These are phyloP conservation scores for Whitmania pigra DNA, from an alignment of 1,140 invertebrate species.

Conservation along the genomic window DNA sequence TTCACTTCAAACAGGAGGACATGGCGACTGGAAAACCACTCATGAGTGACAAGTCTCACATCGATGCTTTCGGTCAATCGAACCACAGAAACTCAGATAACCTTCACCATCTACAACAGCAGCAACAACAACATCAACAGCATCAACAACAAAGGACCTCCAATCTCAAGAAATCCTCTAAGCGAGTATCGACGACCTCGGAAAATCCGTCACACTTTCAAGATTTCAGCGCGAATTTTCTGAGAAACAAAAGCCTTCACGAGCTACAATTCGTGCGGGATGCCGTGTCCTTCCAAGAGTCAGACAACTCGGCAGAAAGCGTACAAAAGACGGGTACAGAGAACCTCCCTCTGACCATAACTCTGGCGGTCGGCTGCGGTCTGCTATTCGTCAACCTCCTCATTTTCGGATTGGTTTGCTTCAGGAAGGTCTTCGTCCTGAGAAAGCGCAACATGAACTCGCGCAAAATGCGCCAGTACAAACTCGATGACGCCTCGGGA, in stretches of 20 bases:
- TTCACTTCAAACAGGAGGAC: conserved; percentile 5
- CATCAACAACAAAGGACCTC: not conserved
- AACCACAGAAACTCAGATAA: not conserved
- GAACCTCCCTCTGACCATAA: conserved; percentile 63
- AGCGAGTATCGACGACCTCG: conserved; percentile 32
- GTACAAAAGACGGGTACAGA: conserved; percentile 12
- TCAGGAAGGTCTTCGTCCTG: conserved; percentile 57
- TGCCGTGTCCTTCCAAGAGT: conserved; percentile 47
- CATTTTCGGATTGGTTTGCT: conserved; percentile 84
- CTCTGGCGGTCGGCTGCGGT: conserved; percentile 83
- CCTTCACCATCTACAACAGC: not conserved
- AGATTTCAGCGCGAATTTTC: not conserved
- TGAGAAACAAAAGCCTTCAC: conserved; percentile 20
- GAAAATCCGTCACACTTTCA: not conserved
- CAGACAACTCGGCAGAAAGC: conserved; percentile 65
- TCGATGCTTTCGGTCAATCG: conserved; percentile 27
- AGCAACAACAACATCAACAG: conserved; percentile 17
- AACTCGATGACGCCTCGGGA: not conserved
- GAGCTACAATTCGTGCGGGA: conserved; percentile 14
- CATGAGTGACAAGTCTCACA: conserved; percentile 27
- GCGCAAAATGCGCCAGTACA: conserved; percentile 1
- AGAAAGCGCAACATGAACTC: conserved; percentile 10
- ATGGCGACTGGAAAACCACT: not conserved
- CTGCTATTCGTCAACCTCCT: conserved; percentile 76
- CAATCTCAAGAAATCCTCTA: conserved; percentile 26